These are phyloP conservation scores for Epizoanthus ramosus DNA, from an alignment of 92 coral and sea anemone genomes.

Conservation along the genomic window DNA sequence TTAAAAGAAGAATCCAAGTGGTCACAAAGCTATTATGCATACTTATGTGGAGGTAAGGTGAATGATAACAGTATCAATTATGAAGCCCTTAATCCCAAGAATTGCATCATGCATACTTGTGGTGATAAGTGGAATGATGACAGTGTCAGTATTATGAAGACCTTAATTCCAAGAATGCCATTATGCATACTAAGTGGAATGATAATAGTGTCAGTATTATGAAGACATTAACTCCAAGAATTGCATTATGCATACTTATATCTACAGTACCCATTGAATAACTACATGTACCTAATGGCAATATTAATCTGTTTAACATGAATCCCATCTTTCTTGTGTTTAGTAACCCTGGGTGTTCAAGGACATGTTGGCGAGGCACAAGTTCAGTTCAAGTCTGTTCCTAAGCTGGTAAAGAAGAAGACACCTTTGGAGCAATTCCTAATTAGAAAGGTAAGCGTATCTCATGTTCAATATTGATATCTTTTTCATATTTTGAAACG, in stretches of 20 bases:
- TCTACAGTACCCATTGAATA: too few relatives aligned
- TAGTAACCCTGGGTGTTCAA: conserved; percentile 86
- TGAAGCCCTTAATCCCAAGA: too few relatives aligned
- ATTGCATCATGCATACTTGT: background rate
- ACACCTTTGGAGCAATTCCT: conserved; percentile 90
- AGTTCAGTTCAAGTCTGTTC: conserved; percentile 80
- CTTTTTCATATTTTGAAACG: background rate
- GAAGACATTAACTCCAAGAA: too few relatives aligned
- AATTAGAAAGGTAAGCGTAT: conserved; percentile 76
- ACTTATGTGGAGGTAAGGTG: conserved; percentile 89
- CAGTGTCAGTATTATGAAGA: too few relatives aligned
- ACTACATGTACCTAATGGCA: too few relatives aligned
- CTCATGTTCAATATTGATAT: background rate
- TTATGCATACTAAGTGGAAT: background rate
- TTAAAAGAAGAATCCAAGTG: conserved; percentile 93
- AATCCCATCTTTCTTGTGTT: background rate
- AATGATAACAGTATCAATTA: too few relatives aligned
- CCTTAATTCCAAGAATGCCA: background rate
- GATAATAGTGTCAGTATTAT: background rate
- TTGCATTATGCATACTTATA: too few relatives aligned
- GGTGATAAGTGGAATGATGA: background rate
- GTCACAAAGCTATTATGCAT: conserved; percentile 96
- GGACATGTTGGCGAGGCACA: conserved; percentile 86
- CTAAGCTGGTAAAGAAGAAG: conserved; percentile 89
- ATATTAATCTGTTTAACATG: background rate